phyloP scores from a whole-genome alignment of 2,113 vertebrate genomes.

The Phyllopteryx taeniolatus region DNA sequence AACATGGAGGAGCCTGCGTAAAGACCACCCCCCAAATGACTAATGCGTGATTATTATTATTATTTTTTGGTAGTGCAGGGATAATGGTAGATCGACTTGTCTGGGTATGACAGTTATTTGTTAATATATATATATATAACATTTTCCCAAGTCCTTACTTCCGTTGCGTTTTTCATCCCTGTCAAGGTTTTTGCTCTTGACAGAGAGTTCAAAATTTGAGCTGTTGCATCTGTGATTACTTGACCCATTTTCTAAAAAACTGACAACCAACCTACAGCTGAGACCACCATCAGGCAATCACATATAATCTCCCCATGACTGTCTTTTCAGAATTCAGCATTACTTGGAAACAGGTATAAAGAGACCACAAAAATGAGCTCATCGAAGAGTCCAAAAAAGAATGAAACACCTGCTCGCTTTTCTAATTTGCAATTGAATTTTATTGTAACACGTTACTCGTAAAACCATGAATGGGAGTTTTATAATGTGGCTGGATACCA shows the following conservation, averaged over 20 bases:
- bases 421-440: constrained; percentile 31
- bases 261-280: neutral
- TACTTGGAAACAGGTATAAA: constrained; percentile 4
- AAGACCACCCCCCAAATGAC: constrained; percentile 10
- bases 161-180: constrained; percentile 1
- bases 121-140: too few species aligned
- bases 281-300: constrained; percentile 14
- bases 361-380: neutral
- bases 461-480: constrained; percentile 17
- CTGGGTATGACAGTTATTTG: constrained; percentile 3
- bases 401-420: constrained; percentile 7
- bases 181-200: constrained; percentile 48
- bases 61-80: constrained; percentile 34
- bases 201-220: constrained; percentile 41
- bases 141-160: constrained; percentile 2
- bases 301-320: neutral
- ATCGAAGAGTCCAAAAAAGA: constrained; percentile 7
- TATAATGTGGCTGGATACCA: constrained; percentile 2
- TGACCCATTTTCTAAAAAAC: constrained; percentile 14
- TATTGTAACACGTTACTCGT: constrained; percentile 15
- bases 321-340: neutral
- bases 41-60: constrained; percentile 28
- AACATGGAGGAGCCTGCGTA: constrained; percentile 37
- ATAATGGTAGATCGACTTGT: constrained; percentile 1
- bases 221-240: constrained; percentile 21